phyloP scores from a whole-genome alignment of 2,888 invertebrate species.

The Eupithecia exiguata region DNA sequence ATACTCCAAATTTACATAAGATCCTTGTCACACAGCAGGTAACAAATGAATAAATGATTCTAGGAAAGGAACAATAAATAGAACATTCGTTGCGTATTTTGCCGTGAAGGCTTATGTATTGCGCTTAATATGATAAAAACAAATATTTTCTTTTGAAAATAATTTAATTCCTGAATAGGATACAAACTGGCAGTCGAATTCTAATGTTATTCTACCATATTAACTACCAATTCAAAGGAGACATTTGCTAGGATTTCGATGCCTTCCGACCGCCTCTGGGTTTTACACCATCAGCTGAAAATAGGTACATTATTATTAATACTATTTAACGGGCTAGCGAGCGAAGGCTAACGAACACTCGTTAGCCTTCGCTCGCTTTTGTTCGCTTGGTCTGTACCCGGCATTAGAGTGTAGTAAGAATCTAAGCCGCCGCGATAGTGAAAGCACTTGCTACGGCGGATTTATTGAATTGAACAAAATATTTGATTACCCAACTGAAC shows the following conservation, averaged over 20 bases:
- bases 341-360: no score
- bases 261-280: background rate
- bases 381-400: no score
- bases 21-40: no score
- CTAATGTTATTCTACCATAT: background rate
- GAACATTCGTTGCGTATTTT: background rate
- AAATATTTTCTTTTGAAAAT: background rate
- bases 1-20: no score
- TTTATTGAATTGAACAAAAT: no score
- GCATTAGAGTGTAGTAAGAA: no score
- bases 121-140: background rate
- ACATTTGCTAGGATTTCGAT: background rate
- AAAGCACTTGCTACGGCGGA: no score
- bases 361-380: no score
- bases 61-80: no score
- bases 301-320: background rate
- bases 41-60: no score
- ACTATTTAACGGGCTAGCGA: no score
- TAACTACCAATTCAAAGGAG: background rate
- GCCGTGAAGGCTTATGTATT: background rate
- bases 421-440: no score
- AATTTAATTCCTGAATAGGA: background rate
- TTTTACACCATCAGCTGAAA: background rate
- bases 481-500: slow-evolving; percentile 87
- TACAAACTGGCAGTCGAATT: background rate